Evolutionary conservation across 2,888 invertebrate genomes (phyloP), one percentile per base, ranked within the genome.

Genomic region (Amorpha juglandis): DNA sequence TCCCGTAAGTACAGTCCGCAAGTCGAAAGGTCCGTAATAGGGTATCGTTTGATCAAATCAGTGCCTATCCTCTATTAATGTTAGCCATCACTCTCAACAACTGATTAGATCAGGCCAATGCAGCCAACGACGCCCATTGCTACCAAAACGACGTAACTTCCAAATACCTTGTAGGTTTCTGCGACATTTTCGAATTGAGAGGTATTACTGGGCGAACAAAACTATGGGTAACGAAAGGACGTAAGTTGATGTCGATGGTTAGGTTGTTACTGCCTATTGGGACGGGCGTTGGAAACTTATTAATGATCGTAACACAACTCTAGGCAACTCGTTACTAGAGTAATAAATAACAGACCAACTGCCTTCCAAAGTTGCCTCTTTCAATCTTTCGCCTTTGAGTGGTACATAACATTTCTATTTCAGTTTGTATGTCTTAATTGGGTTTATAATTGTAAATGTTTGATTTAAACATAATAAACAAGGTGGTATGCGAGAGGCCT

Each of bases 341-440:
- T 83, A 82, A 88, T 90, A 88, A 88, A 90, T 88, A 88, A 86
- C 79, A 79, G 78, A 78, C 70, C 74, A 79, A 82, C 81, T 80
- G 81, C 78, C 76, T 78, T 76, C 71, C 70, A 73, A 78, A 80
- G 76, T 80, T 78, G 76, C 74, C 74, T 81, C 78, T 78, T 80
- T 83, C 82, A 83, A 82, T 81, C 82, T 82, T 80, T 71, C 73
- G 75, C 76, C 68, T 76, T 75, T 71, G 74, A 77, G 16, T 53
- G 21, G 62, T 16, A 19, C 21, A 47, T 47, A 47, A 21, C 16
- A 63, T 63, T 63, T 47, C 33, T 48, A 47, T 63, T 21, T 19
- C 62, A 42, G 45, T 35, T 16, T 42, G 1, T 58, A 19, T 16
- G 42, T 9, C 16, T 38, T 55, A 55, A 55, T 35, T 16, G 35